Percentiles rank a stretch among this genome's conserved stretches.
Conservation (phyloP, 2,113 vertebrate species). For the Ibidorhyncha struthersii region DNA sequence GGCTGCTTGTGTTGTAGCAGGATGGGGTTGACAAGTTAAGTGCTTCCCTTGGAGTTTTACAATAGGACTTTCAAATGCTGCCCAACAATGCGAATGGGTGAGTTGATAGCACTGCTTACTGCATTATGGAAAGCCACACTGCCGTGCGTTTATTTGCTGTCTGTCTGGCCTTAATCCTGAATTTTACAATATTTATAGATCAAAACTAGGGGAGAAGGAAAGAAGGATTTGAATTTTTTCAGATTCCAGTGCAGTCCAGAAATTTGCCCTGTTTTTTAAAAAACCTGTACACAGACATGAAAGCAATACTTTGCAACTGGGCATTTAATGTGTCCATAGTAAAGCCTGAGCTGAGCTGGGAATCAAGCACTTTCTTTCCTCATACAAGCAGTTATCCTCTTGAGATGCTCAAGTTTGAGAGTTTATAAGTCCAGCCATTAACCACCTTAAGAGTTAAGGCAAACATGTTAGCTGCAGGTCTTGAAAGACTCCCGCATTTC, state of each 20-base stretch:
- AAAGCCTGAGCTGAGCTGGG: neutral
- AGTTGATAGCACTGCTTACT: neutral
- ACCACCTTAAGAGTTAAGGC: neutral
- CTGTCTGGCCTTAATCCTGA: neutral
- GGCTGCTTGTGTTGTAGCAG: neutral
- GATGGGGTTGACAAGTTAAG: constrained; percentile 69
- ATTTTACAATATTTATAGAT: neutral
- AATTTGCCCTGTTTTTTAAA: neutral
- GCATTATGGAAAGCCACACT: accelerated
- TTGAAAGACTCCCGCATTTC: neutral
- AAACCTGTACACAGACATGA: neutral
- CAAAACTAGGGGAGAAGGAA: neutral
- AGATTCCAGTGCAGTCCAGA: neutral
- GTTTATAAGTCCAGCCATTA: neutral
- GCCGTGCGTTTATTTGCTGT: neutral
- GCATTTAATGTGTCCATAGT: neutral
- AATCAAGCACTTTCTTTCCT: neutral
- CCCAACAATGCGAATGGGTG: neutral
- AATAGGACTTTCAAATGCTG: constrained; percentile 46
- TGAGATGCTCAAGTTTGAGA: neutral
- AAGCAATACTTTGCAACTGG: neutral
- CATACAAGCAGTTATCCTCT: neutral
- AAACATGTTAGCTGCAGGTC: neutral
- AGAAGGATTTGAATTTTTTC: neutral
- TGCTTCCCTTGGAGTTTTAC: constrained; percentile 58